Percentiles rank a stretch among this genome's conserved stretches.
phyloP scores from a whole-genome alignment of 2,113 vertebrate species.

The Ariopsis seemanni region DNA sequence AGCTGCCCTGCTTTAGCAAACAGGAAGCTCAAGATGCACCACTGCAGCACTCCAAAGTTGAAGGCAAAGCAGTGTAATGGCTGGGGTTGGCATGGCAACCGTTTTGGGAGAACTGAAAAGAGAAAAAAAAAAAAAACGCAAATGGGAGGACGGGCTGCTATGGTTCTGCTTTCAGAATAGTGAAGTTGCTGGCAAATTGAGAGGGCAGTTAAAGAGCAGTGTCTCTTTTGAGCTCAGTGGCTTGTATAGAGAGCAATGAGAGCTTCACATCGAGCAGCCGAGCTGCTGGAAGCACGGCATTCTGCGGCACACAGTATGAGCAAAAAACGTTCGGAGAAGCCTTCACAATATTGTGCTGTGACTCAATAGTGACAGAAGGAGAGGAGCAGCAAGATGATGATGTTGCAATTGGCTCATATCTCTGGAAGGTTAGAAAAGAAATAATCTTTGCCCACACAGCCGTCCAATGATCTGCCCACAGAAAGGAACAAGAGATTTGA shows the following conservation, averaged over 20 bases:
- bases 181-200: conserved; percentile 13
- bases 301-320: not conserved
- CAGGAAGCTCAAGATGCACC: conserved; percentile 29
- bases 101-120: conserved; percentile 33
- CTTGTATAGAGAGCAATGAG: conserved; percentile 7
- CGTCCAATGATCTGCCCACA: not conserved
- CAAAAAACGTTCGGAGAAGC: not conserved
- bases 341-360: not conserved
- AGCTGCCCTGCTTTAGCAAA: conserved; percentile 20
- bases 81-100: conserved; percentile 54
- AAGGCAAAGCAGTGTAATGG: conserved; percentile 37
- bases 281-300: not conserved
- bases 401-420: not conserved
- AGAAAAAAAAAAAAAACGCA: not conserved
- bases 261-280: not conserved
- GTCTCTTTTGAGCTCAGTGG: not conserved
- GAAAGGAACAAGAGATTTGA: not conserved
- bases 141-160: not conserved
- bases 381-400: not conserved
- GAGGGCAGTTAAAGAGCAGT: conserved; percentile 18
- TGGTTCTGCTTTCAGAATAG: conserved; percentile 23
- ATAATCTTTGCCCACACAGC: not conserved
- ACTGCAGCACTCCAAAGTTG: conserved; percentile 43
- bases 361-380: conserved; percentile 9
- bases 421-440: conserved; percentile 17